Evolutionary conservation across 1,140 invertebrate genomes (phyloP).

Genomic region (Melipona quadrifasciata): DNA sequence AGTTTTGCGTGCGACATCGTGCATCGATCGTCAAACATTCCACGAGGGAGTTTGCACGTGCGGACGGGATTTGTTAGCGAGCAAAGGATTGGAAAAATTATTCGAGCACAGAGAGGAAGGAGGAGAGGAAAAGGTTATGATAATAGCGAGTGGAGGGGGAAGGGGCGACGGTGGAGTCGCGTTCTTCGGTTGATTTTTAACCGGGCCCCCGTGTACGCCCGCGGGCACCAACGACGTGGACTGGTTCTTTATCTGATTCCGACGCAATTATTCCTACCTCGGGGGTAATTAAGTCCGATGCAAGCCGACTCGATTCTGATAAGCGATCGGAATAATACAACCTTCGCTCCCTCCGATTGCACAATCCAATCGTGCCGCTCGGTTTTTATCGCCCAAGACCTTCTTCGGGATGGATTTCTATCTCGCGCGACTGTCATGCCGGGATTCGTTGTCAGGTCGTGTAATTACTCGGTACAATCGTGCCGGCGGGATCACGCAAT

Average conservation of each 20-base stretch:
- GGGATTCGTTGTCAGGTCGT: neutral
- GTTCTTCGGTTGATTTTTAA: slow-evolving; percentile 39
- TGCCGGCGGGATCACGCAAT: too few relatives aligned
- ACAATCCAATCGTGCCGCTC: slow-evolving; percentile 12
- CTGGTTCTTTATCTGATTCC: slow-evolving; percentile 52
- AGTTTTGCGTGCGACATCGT: neutral
- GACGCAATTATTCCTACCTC: slow-evolving; percentile 52
- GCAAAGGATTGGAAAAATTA: neutral
- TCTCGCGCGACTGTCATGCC: neutral
- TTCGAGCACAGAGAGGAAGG: neutral
- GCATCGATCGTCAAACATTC: neutral
- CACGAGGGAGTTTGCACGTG: neutral
- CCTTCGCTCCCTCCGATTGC: slow-evolving; percentile 14
- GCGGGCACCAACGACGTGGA: slow-evolving; percentile 12
- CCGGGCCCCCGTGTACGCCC: neutral
- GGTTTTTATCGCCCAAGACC: neutral
- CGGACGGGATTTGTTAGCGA: neutral
- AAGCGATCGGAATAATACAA: slow-evolving; percentile 21
- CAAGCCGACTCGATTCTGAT: slow-evolving; percentile 42
- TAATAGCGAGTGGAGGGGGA: neutral
- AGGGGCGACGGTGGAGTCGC: slow-evolving; percentile 6
- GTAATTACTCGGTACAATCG: neutral
- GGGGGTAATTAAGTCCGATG: slow-evolving; percentile 42
- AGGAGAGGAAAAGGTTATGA: neutral
- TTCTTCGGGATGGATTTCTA: slow-evolving; percentile 1